Conservation (phyloP, 2,888 invertebrate species). For the Oscheius sp. region DNA sequence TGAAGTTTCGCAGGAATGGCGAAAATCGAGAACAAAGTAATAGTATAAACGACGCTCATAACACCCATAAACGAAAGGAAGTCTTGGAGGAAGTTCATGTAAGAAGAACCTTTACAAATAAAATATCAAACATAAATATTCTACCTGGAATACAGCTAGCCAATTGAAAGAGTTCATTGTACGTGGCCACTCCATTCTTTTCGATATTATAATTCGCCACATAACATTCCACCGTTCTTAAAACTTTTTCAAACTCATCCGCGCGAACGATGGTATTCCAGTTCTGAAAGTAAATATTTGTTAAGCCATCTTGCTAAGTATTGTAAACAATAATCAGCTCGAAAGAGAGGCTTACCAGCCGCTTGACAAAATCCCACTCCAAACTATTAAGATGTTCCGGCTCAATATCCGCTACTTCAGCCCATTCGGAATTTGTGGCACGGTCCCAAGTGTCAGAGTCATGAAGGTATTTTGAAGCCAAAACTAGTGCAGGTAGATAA, state of each 20-base stretch:
- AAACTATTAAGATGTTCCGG: constrained; percentile 81
- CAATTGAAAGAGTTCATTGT: constrained; percentile 52
- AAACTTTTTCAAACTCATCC: constrained; percentile 51
- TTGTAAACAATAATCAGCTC: not conserved
- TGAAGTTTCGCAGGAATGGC: not conserved
- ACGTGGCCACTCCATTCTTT: constrained; percentile 53
- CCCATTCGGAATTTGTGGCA: constrained; percentile 86
- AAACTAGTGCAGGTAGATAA: constrained; percentile 93
- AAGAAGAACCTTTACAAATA: not conserved
- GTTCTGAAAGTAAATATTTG: constrained; percentile 43
- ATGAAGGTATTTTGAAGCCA: constrained; percentile 93
- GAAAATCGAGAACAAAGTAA: constrained; percentile 6
- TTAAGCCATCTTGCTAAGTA: too few species aligned
- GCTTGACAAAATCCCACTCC: constrained; percentile 74
- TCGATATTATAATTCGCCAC: constrained; percentile 51
- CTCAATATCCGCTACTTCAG: constrained; percentile 82
- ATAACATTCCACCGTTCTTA: constrained; percentile 55
- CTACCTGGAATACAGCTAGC: not conserved
- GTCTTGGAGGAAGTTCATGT: constrained; percentile 14
- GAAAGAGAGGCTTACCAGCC: constrained; percentile 76
- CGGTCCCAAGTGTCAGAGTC: constrained; percentile 87
- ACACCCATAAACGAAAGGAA: constrained; percentile 21
- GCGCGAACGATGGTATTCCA: constrained; percentile 59
- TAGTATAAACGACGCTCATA: constrained; percentile 6
- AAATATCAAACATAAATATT: not conserved